These are phyloP conservation scores for Byasa hedistus DNA, from an alignment of 2,888 invertebrate species.

Conservation along the genomic window DNA sequence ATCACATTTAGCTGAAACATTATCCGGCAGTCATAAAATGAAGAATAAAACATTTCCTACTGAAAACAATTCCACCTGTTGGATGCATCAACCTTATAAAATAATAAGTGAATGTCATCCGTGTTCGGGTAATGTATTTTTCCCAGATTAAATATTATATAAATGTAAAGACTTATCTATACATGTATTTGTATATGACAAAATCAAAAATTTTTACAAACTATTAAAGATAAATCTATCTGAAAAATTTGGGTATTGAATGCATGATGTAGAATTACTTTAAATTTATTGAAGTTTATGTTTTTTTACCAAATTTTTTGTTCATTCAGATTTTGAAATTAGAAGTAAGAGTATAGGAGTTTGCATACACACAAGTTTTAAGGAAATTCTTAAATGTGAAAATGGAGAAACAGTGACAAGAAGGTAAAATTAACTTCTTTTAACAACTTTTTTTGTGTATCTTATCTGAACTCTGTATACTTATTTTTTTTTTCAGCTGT, in stretches of 20 bases:
- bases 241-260: no score
- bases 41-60: conserved; percentile 83
- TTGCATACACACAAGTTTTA: conserved; percentile 90
- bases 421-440: conserved; percentile 72
- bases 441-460: background rate
- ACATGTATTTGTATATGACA: no score
- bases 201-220: no score
- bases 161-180: no score
- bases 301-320: background rate
- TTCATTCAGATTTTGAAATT: conserved; percentile 85
- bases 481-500: conserved; percentile 82
- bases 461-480: conserved; percentile 3
- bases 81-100: conserved; percentile 85
- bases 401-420: conserved; percentile 89
- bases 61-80: conserved; percentile 89
- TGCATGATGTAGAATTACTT: no score
- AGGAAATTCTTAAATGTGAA: conserved; percentile 89
- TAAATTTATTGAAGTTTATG: background rate
- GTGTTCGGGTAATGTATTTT: conserved; percentile 82
- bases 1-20: conserved; percentile 81
- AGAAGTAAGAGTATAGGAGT: conserved; percentile 89
- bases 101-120: conserved; percentile 89
- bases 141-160: background rate
- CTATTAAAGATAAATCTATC: no score
- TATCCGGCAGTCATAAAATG: conserved; percentile 80